Evolutionary conservation across 2,797 vertebrate species (phyloP).

Genomic region (Cygnus olor): DNA sequence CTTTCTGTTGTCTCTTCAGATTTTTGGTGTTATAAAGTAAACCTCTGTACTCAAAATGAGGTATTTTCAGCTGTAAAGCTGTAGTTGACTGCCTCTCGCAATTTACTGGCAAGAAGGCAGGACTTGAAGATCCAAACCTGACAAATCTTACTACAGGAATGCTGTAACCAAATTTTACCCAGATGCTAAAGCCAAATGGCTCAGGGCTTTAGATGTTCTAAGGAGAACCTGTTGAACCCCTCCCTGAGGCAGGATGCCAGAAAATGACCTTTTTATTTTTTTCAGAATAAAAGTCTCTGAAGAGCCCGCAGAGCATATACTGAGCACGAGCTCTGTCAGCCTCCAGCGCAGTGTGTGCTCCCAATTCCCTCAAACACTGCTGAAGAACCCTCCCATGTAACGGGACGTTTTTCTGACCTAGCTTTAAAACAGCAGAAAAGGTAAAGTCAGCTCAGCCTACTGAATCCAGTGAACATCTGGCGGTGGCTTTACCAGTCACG

Average conservation of each 20-base stretch:
- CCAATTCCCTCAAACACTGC: background rate
- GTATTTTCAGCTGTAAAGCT: background rate
- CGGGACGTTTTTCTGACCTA: background rate
- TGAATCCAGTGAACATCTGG: background rate
- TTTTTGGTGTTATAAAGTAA: background rate
- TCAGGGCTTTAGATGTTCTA: background rate
- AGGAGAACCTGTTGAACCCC: background rate
- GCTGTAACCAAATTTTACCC: background rate
- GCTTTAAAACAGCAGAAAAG: background rate
- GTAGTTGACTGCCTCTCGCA: background rate
- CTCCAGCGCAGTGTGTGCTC: background rate
- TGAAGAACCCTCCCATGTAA: background rate
- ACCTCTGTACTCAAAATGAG: background rate
- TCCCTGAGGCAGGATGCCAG: background rate
- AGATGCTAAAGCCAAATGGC: background rate
- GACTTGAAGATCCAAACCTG: background rate
- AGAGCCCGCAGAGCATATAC: background rate
- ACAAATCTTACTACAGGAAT: background rate
- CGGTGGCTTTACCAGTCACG: background rate
- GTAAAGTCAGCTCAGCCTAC: background rate
- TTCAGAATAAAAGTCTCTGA: background rate
- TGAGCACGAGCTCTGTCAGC: background rate
- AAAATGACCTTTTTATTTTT: background rate
- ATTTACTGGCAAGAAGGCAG: background rate
- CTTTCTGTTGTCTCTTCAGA: background rate